Evolutionary conservation across 2,113 vertebrate species (phyloP).

Genomic region (Corynorhinus townsendii): DNA sequence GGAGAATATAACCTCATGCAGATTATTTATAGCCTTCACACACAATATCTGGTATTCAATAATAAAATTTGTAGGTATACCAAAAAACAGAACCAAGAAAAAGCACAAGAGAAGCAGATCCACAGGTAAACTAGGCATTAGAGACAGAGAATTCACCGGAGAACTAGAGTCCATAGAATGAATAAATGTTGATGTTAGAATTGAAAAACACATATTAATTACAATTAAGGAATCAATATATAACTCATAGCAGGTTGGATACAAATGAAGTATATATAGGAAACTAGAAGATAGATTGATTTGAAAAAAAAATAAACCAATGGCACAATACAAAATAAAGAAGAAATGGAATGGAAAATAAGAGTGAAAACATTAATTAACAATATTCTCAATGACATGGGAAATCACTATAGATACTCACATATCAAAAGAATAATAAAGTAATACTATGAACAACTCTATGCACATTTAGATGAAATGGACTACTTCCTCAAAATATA

Average conservation of each 20-base stretch:
- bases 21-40: background rate
- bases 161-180: background rate
- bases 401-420: background rate
- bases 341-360: background rate
- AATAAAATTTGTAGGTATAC: background rate
- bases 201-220: background rate
- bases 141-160: background rate
- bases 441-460: background rate
- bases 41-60: background rate
- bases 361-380: background rate
- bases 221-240: background rate
- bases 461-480: background rate
- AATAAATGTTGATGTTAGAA: background rate
- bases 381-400: background rate
- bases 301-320: background rate
- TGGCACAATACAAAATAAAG: background rate
- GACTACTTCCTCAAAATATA: background rate
- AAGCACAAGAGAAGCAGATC: background rate
- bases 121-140: background rate
- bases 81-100: background rate
- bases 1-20: background rate
- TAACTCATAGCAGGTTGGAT: background rate
- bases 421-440: background rate
- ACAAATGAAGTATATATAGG: background rate
- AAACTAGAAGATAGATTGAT: background rate